phyloP scores from a whole-genome alignment of 2,888 invertebrate species.

The Eulithis prunata region DNA sequence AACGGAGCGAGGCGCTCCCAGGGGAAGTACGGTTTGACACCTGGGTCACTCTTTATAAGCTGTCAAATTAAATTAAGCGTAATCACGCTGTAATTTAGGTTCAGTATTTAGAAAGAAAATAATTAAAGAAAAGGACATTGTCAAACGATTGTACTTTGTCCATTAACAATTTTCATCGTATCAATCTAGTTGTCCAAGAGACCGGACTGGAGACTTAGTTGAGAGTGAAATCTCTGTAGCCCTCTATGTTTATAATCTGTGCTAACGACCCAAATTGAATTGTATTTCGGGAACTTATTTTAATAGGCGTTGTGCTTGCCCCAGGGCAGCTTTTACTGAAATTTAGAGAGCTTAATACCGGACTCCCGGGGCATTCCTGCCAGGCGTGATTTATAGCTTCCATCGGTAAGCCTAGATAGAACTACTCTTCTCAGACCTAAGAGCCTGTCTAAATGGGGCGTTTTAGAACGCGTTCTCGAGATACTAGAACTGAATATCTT shows the following conservation, averaged over 20 bases:
- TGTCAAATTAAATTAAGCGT: slow-evolving; percentile 1
- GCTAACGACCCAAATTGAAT: slow-evolving; percentile 55
- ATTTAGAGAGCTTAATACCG: slow-evolving; percentile 18
- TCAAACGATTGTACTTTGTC: too few relatives aligned
- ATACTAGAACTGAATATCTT: too few relatives aligned
- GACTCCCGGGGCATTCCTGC: slow-evolving; percentile 3
- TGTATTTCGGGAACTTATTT: slow-evolving; percentile 64
- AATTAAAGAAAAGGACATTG: too few relatives aligned
- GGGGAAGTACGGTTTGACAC: slow-evolving; percentile 33
- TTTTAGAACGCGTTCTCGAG: too few relatives aligned
- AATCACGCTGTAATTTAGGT: not conserved
- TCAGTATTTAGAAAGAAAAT: not conserved
- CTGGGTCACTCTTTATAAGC: slow-evolving; percentile 1
- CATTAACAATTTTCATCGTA: too few relatives aligned
- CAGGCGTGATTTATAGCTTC: not conserved
- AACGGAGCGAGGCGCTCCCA: slow-evolving; percentile 40
- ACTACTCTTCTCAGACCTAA: too few relatives aligned
- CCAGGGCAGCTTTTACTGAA: slow-evolving; percentile 44
- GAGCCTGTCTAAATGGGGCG: too few relatives aligned
- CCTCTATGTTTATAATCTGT: not conserved
- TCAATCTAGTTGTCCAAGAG: too few relatives aligned
- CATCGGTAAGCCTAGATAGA: too few relatives aligned
- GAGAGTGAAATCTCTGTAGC: not conserved
- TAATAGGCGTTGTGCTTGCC: slow-evolving; percentile 49
- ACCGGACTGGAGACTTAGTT: too few relatives aligned